Conservation (phyloP, 2,113 vertebrate species). For the Heterotis niloticus region DNA sequence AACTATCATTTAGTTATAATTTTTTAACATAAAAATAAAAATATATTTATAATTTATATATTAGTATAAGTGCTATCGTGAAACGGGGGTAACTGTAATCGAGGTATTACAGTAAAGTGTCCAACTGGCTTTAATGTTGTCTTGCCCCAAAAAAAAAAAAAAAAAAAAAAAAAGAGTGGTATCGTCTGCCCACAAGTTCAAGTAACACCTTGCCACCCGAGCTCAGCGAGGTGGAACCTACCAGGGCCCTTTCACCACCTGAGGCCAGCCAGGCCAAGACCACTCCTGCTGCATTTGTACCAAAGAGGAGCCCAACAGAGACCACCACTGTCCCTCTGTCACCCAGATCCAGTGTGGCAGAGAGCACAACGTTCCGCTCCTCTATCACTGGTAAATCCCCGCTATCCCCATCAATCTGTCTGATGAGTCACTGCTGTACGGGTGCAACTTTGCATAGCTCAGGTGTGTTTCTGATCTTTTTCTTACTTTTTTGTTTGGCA, state of each 20-base stretch:
- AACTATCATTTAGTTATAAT: too few species aligned
- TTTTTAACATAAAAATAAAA: too few species aligned
- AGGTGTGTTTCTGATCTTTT: background rate
- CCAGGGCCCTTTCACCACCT: slow-evolving; percentile 38
- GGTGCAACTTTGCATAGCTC: too few species aligned
- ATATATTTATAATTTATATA: too few species aligned
- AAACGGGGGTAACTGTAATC: too few species aligned
- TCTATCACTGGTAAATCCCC: slow-evolving; percentile 37
- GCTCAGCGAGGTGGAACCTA: slow-evolving; percentile 37
- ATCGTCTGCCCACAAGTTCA: slow-evolving; percentile 37
- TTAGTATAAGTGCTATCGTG: too few species aligned
- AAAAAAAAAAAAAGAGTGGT: slow-evolving; percentile 47
- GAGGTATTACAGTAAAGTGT: too few species aligned
- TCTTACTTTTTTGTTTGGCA: background rate
- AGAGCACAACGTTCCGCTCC: too few species aligned
- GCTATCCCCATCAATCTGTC: background rate
- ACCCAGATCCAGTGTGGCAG: background rate
- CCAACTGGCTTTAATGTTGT: background rate
- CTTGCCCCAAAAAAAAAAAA: too few species aligned
- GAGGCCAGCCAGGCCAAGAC: background rate
- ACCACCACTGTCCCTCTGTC: too few species aligned
- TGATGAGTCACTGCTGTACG: background rate
- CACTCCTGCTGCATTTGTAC: too few species aligned
- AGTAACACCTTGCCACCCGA: slow-evolving; percentile 43
- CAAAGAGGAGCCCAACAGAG: too few species aligned